Base-by-base conservation (phyloP, 2,113 vertebrate genomes). In the Aegotheles bennettii region DNA sequence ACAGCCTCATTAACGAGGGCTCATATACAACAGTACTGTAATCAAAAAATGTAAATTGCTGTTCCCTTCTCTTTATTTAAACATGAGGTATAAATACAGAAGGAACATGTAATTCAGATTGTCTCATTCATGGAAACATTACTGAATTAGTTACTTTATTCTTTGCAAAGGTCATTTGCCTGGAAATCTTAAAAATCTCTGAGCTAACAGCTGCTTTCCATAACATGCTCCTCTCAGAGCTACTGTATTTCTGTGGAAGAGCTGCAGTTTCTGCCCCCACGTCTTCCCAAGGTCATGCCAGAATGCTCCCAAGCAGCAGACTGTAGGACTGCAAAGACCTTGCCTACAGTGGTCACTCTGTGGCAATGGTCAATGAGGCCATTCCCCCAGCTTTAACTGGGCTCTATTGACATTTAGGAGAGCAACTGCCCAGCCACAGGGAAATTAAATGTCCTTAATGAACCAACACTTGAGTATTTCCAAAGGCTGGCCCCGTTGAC, bases 291-390 rank as follows among this genome's bases (percentile, higher is more conserved):
- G 51, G 18, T 11, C 1, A 3, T 10, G 43, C 13, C 11, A 24
- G 24, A 70, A 50, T 23, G 29, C 36, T 23, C 17, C 24, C n/a
- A 43, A 18, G 4, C 18, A 76, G 57, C 31, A 50, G 54, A 12
- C 16, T 33, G 35, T 13, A 33, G 24, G 19, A 33, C 36, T 51
- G 45, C 3, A 26, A 77, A 69, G 61, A 28, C 19, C 13, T 84
- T 60, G 48, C 25, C 28, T 29, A 0, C 0, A 65, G 51, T 8
- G 38, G 28, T 28, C 28, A 10, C 9, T 56, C 14, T 33, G 2
- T 0, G 4, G 10, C 19, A 45, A 6, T 9, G 51, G 31, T 4
- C 12, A 23, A 11, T 0, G 7, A 40, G 40, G 33, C 33, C 3
- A 2, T 38, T 65, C 23, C 60, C 35, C 28, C 43, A 48, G 25